Percentiles rank a stretch among this genome's conserved stretches.
phyloP scores from a whole-genome alignment of 2,113 vertebrate genomes.

The Galemys pyrenaicus region DNA sequence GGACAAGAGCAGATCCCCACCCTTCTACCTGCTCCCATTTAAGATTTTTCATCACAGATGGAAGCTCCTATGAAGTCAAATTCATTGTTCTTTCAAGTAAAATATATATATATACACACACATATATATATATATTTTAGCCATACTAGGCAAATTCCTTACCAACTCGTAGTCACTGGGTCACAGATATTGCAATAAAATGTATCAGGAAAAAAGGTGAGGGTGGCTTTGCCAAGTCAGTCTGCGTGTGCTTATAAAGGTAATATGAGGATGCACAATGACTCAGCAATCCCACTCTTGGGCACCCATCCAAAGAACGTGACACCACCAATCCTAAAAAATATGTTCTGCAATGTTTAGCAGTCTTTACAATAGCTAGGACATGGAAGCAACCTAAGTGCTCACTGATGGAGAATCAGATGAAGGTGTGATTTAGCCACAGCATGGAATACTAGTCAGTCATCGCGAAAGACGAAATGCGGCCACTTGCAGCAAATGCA shows the following conservation, averaged over 20 bases:
- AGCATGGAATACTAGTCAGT: too few relatives aligned
- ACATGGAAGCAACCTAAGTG: too few relatives aligned
- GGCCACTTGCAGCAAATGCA: too few relatives aligned
- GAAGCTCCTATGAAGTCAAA: background rate
- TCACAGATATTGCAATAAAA: background rate
- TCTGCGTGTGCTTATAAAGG: background rate
- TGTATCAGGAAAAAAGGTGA: background rate
- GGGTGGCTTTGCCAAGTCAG: accelerated
- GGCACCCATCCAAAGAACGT: too few relatives aligned
- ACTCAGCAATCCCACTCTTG: too few relatives aligned
- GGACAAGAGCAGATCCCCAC: accelerated
- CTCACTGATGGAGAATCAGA: too few relatives aligned
- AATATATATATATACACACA: too few relatives aligned
- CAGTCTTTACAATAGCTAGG: too few relatives aligned
- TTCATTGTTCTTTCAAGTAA: background rate
- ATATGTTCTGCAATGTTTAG: too few relatives aligned
- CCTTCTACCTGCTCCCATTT: background rate
- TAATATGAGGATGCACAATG: background rate
- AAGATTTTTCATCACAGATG: background rate
- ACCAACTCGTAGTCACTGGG: background rate
- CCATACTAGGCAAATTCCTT: background rate
- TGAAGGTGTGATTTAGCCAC: too few relatives aligned
- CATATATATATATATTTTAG: background rate
- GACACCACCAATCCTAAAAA: too few relatives aligned
- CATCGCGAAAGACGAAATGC: too few relatives aligned